Percentiles rank a stretch among this genome's conserved stretches.
phyloP scores from a whole-genome alignment of 2,888 invertebrate genomes.

The Autographa gamma region DNA sequence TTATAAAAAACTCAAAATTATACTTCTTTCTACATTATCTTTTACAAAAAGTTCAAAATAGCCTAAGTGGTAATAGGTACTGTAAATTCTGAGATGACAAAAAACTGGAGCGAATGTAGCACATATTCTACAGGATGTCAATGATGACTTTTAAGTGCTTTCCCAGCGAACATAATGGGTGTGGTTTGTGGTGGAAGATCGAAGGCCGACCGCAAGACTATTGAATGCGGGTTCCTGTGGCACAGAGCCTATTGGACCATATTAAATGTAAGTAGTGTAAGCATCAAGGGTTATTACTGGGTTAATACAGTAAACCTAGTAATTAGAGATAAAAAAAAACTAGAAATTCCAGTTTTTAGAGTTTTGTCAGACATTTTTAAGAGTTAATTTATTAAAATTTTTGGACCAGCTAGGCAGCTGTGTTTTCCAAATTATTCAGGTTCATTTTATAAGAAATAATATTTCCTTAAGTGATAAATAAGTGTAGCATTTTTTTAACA shows the following conservation, averaged over 20 bases:
- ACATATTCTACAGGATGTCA: conserved; percentile 42
- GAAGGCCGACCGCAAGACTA: conserved; percentile 40
- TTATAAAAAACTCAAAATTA: too few relatives aligned
- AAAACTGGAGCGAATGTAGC: conserved; percentile 18
- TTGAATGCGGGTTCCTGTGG: conserved; percentile 16
- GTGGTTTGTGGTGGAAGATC: conserved; percentile 39
- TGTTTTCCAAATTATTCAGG: too few relatives aligned
- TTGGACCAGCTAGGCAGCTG: too few relatives aligned
- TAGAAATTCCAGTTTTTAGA: not conserved
- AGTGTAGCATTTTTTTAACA: too few relatives aligned
- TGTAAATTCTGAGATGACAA: not conserved
- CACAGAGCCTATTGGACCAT: conserved; percentile 8
- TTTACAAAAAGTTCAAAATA: not conserved
- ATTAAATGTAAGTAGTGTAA: conserved; percentile 22
- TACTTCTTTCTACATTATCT: too few relatives aligned
- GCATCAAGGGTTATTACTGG: conserved; percentile 3
- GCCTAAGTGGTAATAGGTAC: too few relatives aligned
- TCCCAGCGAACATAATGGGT: conserved; percentile 20
- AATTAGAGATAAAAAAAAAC: not conserved
- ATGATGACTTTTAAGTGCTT: conserved; percentile 41
- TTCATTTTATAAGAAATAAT: too few relatives aligned
- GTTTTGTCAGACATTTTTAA: too few relatives aligned
- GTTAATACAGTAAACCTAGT: not conserved
- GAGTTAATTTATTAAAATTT: too few relatives aligned
- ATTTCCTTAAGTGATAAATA: too few relatives aligned